Evolutionary conservation across 2,888 invertebrate species (phyloP).

Genomic region (Physocephala rufipes): DNA sequence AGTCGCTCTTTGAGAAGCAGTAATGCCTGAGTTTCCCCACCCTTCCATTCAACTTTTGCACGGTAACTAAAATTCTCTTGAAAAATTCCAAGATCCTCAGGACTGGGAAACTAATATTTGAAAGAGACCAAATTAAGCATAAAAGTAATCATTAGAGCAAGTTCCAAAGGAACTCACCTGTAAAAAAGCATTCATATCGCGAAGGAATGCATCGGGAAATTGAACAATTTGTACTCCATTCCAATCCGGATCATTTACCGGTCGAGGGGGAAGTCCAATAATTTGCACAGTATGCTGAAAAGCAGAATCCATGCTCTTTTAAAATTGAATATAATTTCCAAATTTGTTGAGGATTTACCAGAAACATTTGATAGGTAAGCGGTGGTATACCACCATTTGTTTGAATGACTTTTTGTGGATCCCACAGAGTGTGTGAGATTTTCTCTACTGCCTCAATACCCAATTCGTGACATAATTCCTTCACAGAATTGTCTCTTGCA

Average conservation of each 20-base stretch:
- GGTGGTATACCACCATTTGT: conserved; percentile 78
- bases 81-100: conserved; percentile 70
- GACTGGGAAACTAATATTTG: conserved; percentile 66
- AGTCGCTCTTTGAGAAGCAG: conserved; percentile 70
- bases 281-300: conserved; percentile 71
- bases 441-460: conserved; percentile 70
- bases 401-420: conserved; percentile 72
- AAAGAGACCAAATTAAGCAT: conserved; percentile 18
- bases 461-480: conserved; percentile 68
- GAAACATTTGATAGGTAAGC: conserved; percentile 76
- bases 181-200: conserved; percentile 68
- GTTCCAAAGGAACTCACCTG: conserved; percentile 58
- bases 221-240: conserved; percentile 66
- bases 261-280: conserved; percentile 72
- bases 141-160: background rate
- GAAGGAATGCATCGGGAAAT: conserved; percentile 66
- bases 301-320: background rate
- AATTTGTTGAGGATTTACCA: conserved; percentile 65
- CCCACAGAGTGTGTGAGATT: conserved; percentile 78
- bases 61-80: conserved; percentile 62
- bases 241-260: conserved; percentile 67
- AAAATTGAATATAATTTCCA: background rate
- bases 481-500: conserved; percentile 71
- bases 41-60: conserved; percentile 69
- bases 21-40: conserved; percentile 74